Base-by-base conservation (phyloP, 2,113 vertebrate genomes). In the Podarcis cretensis region DNA sequence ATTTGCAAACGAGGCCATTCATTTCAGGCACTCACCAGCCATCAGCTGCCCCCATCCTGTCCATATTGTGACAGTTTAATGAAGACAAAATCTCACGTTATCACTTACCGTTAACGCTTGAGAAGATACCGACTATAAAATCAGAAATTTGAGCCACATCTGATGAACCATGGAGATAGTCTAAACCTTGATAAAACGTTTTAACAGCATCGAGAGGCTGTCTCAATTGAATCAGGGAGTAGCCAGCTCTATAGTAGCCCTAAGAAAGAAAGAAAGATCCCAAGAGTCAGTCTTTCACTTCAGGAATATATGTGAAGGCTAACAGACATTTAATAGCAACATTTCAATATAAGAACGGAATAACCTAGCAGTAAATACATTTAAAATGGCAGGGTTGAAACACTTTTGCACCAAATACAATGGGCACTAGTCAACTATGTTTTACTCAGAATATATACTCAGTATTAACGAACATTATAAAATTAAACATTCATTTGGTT, bases 171-270 rank as follows among this genome's bases (percentile, higher is more conserved):
- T 65, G 89, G 37, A 97, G 90, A 35, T 95, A 90, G 21, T 9
- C 0, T 81, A 98, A 93, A 48, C 97, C 97, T 59, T 84, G 89
- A 40, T 91, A 92, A 92, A 98, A 97, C 84, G 95, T 92, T 27
- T 3, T 69, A 87, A 96, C 89, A 0, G 97, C 97, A 59, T 93
- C 87, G 0, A 59, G 37, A 77, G 88, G 21, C 5, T 94, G 8
- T 14, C 87, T 80, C 71, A 97, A 83, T 85, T 90, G 92, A 79
- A 97, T 86, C 81, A 96, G 71, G 6, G 97, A 96, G 12, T 95
- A 92, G 8, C 97, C 97, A 77, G 96, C 95, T 87, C 97, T 95
- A 27, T 97, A 97, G 90, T 97, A 98, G 6, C 96, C 97, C 97
- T 98, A 83, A 32, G 35, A 63, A 18, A 20, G 25, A 37, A 37